A percentile compares a stretch with the other conserved stretches of the same genome.
These are phyloP conservation scores for Philaenus spumarius DNA, from an alignment of 1,140 invertebrate genomes.

Conservation along the genomic window DNA sequence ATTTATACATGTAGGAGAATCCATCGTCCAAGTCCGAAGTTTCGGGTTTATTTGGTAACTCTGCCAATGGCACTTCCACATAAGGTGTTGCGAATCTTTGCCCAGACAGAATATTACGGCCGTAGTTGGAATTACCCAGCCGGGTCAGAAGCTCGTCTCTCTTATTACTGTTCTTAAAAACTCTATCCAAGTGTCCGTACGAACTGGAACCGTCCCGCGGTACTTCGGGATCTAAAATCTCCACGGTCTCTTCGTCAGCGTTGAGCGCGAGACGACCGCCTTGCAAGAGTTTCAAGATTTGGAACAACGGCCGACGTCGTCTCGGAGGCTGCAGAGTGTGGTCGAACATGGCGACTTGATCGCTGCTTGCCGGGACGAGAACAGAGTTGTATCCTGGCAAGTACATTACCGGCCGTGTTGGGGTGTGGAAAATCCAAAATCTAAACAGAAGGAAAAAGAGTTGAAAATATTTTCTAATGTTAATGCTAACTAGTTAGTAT, in stretches of 20 bases:
- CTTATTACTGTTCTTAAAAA: not conserved
- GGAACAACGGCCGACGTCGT: not conserved
- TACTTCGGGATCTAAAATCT: not conserved
- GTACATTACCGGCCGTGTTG: conserved; percentile 19
- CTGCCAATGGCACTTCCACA: not conserved
- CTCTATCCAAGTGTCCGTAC: not conserved
- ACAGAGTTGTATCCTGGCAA: conserved; percentile 23
- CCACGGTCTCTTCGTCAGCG: not conserved
- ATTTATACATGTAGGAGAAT: conserved; percentile 9
- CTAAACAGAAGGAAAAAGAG: not conserved
- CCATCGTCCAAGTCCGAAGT: not conserved
- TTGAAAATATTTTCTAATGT: too few species aligned
- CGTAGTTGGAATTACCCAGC: not conserved
- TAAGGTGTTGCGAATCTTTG: not conserved
- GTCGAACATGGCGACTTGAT: not conserved
- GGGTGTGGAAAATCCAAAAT: conserved; percentile 16
- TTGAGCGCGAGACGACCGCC: not conserved
- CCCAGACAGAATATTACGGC: not conserved
- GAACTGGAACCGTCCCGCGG: too few species aligned
- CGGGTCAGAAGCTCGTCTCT: not conserved
- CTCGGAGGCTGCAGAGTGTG: not conserved
- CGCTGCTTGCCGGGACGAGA: conserved; percentile 17
- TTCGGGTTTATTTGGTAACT: too few species aligned
- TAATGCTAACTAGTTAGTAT: too few species aligned
- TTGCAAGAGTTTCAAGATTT: not conserved